These are phyloP conservation scores for Epizoanthus scotinus DNA, from an alignment of 92 coral and sea anemone species.

Conservation along the genomic window DNA sequence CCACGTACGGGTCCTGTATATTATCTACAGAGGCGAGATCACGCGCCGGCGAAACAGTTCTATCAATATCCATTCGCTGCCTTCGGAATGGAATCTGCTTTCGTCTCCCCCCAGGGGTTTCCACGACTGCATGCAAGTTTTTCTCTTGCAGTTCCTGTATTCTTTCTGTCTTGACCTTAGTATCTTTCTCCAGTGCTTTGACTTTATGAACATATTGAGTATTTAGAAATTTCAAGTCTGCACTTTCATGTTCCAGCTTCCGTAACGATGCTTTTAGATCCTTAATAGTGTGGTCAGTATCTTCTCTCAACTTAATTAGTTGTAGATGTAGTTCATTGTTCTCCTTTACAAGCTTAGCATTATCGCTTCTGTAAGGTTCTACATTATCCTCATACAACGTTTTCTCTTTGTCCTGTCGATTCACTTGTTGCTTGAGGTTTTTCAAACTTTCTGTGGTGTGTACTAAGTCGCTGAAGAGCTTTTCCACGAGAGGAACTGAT, in stretches of 20 bases:
- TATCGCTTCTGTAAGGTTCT: conserved; percentile 98
- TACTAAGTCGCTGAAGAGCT: conserved; percentile 96
- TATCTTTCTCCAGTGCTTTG: conserved; percentile 95
- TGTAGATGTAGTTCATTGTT: conserved; percentile 97
- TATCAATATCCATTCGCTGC: conserved; percentile 97
- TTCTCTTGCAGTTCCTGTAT: conserved; percentile 93
- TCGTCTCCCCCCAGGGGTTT: conserved; percentile 97
- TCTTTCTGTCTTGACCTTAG: conserved; percentile 84
- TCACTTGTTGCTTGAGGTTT: conserved; percentile 85
- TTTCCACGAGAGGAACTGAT: conserved; percentile 97
- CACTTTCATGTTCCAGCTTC: conserved; percentile 96
- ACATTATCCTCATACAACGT: conserved; percentile 87
- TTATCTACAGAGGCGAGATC: conserved; percentile 53
- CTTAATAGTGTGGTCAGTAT: conserved; percentile 82
- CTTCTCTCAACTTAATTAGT: conserved; percentile 92
- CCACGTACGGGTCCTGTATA: conserved; percentile 92
- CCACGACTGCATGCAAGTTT: conserved; percentile 98
- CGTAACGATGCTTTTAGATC: conserved; percentile 90
- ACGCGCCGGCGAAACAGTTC: conserved; percentile 89
- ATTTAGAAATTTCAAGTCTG: conserved; percentile 94
- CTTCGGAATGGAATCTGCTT: conserved; percentile 95
- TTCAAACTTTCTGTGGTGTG: conserved; percentile 99
- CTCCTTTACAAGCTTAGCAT: conserved; percentile 96
- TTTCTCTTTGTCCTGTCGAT: conserved; percentile 78
- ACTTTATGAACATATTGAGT: conserved; percentile 99